These are phyloP conservation scores for Sarcophaga variegata DNA, from an alignment of 2,888 invertebrate genomes.

Conservation along the genomic window DNA sequence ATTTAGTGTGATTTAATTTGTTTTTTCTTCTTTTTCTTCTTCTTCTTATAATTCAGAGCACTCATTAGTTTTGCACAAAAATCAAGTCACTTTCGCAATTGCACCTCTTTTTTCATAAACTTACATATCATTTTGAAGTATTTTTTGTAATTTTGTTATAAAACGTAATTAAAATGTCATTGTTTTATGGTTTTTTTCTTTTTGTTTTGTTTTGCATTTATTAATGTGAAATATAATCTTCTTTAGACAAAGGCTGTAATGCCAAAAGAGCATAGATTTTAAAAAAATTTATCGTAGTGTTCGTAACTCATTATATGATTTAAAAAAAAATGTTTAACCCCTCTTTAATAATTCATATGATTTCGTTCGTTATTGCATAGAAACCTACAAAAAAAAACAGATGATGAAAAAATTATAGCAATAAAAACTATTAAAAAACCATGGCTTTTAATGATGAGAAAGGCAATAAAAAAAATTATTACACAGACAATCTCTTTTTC, in stretches of 20 bases:
- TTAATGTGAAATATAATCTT: constrained; percentile 25
- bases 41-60: constrained; percentile 35
- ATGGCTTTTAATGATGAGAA: constrained; percentile 52
- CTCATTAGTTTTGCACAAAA: constrained; percentile 60
- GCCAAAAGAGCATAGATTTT: not conserved
- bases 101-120: constrained; percentile 48
- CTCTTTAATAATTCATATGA: not conserved
- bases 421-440: constrained; percentile 9
- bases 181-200: constrained; percentile 20
- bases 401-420: constrained; percentile 4
- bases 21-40: constrained; percentile 8
- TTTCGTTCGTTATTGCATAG: not conserved
- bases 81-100: constrained; percentile 55
- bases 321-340: not conserved
- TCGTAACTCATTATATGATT: constrained; percentile 14
- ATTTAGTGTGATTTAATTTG: constrained; percentile 12
- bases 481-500: constrained; percentile 42
- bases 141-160: constrained; percentile 22
- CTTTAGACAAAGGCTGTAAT: constrained; percentile 24
- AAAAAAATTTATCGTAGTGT: not conserved
- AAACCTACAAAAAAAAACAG: not conserved
- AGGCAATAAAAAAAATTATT: constrained; percentile 22
- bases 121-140: not conserved
- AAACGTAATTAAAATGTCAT: constrained; percentile 62
- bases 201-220: not conserved